Conservation (phyloP, 1,140 invertebrate genomes). For the Charaxes varanes region DNA sequence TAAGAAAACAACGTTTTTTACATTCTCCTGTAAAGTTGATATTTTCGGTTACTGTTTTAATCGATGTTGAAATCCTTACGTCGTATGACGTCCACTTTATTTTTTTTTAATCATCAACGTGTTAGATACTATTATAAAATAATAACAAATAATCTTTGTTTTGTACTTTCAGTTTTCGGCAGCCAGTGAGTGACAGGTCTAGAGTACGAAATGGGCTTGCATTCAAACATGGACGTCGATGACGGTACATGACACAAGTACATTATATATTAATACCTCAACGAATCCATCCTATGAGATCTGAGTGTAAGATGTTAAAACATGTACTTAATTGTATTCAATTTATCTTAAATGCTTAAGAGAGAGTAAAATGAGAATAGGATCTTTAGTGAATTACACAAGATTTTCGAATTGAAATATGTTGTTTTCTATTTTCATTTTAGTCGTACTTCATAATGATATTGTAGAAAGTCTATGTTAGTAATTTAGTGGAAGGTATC, state of each 20-base stretch:
- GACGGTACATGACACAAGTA: conserved; percentile 11
- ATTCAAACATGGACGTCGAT: no score
- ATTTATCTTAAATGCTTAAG: conserved; percentile 8
- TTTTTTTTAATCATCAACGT: no score
- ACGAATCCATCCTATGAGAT: conserved; percentile 12
- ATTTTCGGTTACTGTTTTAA: no score
- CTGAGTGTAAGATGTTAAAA: conserved; percentile 9
- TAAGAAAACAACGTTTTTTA: no score
- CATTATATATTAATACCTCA: conserved; percentile 2
- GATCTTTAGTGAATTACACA: conserved; percentile 36
- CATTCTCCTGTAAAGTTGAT: no score
- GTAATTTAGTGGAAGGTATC: background rate
- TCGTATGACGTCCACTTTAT: no score
- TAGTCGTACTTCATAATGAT: conserved; percentile 32
- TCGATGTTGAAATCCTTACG: no score
- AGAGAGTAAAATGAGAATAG: conserved; percentile 68
- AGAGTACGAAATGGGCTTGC: no score
- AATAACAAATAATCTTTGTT: background rate
- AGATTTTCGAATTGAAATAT: conserved; percentile 19
- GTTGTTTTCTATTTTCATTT: conserved; percentile 67
- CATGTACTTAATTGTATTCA: conserved; percentile 12
- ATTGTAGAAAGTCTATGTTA: conserved; percentile 1
- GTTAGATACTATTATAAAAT: background rate
- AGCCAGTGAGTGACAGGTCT: conserved; percentile 26
- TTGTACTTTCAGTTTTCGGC: conserved; percentile 48